phyloP scores from a whole-genome alignment of 2,113 vertebrate genomes.

The Chascanopsetta lugubris region DNA sequence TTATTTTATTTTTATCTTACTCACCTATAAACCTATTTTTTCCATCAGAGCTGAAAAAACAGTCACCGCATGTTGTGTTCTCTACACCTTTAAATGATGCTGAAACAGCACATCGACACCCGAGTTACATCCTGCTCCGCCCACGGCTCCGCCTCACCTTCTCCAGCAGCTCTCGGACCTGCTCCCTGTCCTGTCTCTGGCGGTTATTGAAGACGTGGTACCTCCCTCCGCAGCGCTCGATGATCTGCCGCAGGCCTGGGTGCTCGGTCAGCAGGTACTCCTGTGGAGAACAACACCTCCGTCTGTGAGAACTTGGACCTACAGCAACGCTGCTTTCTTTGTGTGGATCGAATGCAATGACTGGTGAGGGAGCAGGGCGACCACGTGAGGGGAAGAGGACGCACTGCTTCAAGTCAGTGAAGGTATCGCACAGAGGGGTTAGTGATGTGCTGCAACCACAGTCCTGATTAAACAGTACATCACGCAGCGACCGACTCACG shows the following conservation, averaged over 20 bases:
- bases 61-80: too few relatives aligned
- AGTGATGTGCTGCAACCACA: not conserved
- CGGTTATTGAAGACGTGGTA: conserved; percentile 82
- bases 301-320: not conserved
- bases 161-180: conserved; percentile 73
- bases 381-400: not conserved
- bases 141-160: conserved; percentile 68
- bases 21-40: too few relatives aligned
- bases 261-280: conserved; percentile 70
- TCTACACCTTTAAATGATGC: too few relatives aligned
- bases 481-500: too few relatives aligned
- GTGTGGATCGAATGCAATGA: not conserved
- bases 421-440: not conserved
- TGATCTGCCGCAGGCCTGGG: conserved; percentile 71
- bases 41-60: not conserved
- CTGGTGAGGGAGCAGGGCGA: not conserved
- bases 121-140: not conserved
- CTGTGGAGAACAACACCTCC: conserved; percentile 37
- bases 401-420: not conserved
- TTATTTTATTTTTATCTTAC: too few relatives aligned
- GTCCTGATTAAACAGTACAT: too few relatives aligned
- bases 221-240: conserved; percentile 70
- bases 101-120: not conserved
- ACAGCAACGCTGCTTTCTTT: not conserved
- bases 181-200: conserved; percentile 60